A percentile compares a stretch with the other conserved stretches of the same genome.
These are phyloP conservation scores for Phalacrocorax carbo DNA, from an alignment of 2,113 vertebrate species.

Conservation along the genomic window DNA sequence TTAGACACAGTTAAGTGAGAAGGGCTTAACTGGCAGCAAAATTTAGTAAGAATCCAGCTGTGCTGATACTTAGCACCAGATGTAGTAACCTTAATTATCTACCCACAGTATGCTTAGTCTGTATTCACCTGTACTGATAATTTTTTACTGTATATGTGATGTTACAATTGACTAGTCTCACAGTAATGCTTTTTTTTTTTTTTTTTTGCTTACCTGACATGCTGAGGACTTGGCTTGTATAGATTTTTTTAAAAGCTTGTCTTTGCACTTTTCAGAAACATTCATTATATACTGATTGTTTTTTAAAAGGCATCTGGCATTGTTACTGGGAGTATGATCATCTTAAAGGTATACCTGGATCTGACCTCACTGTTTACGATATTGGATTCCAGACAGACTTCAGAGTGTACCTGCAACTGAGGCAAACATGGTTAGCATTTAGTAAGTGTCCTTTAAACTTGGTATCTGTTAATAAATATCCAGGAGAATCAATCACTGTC, in stretches of 20 bases:
- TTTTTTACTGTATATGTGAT: not conserved
- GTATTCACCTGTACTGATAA: not conserved
- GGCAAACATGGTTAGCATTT: slow-evolving; percentile 91
- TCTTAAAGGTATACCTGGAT: slow-evolving; percentile 76
- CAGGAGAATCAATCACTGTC: not conserved
- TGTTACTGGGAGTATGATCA: slow-evolving; percentile 85
- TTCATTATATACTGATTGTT: not conserved
- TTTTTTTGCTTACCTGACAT: not conserved
- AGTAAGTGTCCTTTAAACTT: slow-evolving; percentile 79
- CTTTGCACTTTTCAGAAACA: not conserved
- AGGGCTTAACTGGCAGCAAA: not conserved
- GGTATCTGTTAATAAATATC: not conserved
- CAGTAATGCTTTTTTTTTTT: not conserved
- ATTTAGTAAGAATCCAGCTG: not conserved
- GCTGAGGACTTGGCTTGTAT: not conserved
- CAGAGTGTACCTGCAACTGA: slow-evolving; percentile 85
- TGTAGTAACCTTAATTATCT: not conserved
- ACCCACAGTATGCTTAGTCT: not conserved
- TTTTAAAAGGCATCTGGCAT: slow-evolving; percentile 86
- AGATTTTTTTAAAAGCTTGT: not conserved
- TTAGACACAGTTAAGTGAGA: not conserved
- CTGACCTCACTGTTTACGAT: slow-evolving; percentile 82
- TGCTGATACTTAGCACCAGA: not conserved
- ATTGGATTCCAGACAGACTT: slow-evolving; percentile 89
- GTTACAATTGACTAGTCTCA: not conserved